Evolutionary conservation across 2,797 vertebrate genomes (phyloP).

Genomic region (Gambelia wislizenii): DNA sequence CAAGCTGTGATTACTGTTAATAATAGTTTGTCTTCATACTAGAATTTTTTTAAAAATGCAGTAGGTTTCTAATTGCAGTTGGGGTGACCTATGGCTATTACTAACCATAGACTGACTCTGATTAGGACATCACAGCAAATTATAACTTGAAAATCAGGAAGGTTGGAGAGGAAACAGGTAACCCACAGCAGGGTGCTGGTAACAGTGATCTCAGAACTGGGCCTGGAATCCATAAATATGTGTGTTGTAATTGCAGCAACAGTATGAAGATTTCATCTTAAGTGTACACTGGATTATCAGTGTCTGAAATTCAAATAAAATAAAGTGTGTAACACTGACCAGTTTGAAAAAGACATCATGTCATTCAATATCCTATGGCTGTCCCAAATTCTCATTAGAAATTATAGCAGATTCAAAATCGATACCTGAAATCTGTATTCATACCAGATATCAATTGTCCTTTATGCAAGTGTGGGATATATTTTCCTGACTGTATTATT

Average conservation of each 20-base stretch:
- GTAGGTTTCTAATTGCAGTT: background rate
- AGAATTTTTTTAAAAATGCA: background rate
- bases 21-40: background rate
- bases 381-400: background rate
- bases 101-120: background rate
- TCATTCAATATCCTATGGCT: background rate
- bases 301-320: background rate
- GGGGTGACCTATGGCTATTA: background rate
- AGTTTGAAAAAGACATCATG: background rate
- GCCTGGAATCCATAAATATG: background rate
- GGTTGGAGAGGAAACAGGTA: background rate
- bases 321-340: no score
- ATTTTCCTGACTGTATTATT: slow-evolving; percentile 30
- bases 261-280: background rate
- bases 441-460: background rate
- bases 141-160: background rate
- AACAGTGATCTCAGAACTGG: background rate
- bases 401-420: background rate
- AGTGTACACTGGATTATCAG: background rate
- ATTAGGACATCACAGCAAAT: background rate
- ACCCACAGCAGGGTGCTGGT: background rate
- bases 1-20: background rate
- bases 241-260: background rate
- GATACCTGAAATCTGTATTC: background rate
- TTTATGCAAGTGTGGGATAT: slow-evolving; percentile 17